These are phyloP conservation scores for Hippocampus guttulatus DNA, from an alignment of 2,113 vertebrate genomes.

Conservation along the genomic window DNA sequence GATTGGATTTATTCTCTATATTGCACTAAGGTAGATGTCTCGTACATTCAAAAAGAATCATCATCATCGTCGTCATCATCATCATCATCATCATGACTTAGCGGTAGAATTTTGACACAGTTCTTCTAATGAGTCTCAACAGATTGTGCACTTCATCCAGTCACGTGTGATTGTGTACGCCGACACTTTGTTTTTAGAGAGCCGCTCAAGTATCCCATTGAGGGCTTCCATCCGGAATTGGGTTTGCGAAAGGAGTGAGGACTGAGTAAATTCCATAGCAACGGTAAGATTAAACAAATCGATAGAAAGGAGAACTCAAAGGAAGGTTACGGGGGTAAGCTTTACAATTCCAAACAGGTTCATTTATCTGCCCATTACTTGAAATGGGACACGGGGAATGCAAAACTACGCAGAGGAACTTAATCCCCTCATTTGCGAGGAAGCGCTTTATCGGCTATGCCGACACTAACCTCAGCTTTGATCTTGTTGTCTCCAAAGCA, in stretches of 20 bases:
- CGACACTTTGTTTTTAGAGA: not conserved
- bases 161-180: conserved; percentile 1
- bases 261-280: conserved; percentile 41
- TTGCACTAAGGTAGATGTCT: too few relatives aligned
- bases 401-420: conserved; percentile 5
- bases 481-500: conserved; percentile 99
- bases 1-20: too few relatives aligned
- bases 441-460: not conserved
- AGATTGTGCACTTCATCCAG: not conserved
- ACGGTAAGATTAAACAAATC: not conserved
- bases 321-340: conserved; percentile 1
- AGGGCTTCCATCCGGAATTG: conserved; percentile 33
- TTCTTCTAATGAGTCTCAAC: not conserved
- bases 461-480: conserved; percentile 88
- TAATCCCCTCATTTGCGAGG: not conserved
- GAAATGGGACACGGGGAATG: not conserved
- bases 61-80: not conserved
- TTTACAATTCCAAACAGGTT: conserved; percentile 30
- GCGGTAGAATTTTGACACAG: too few relatives aligned
- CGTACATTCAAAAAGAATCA: too few relatives aligned
- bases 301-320: conserved; percentile 22
- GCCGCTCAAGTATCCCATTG: not conserved
- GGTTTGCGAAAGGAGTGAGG: conserved; percentile 38
- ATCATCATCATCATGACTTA: too few relatives aligned
- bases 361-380: conserved; percentile 10